Base-by-base conservation (phyloP, 1,140 invertebrate species). In the Spodoptera frugiperda region DNA sequence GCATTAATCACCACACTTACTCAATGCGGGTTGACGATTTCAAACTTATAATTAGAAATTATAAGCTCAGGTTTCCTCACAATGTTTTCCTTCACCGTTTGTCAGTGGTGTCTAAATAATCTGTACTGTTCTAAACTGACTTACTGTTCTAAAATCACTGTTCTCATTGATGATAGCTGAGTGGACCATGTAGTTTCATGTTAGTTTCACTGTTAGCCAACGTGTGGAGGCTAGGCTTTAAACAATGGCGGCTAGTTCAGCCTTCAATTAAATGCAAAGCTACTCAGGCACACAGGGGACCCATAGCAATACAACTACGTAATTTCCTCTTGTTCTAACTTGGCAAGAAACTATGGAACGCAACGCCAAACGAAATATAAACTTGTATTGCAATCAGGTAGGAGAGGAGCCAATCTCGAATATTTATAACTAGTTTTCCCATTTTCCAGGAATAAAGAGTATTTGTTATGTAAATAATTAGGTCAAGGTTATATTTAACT, bases 181-280 rank as follows among this genome's bases (percentile, higher is more conserved):
- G 14, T n/a, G n/a, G 48, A 33, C 33, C 30, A 33, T 53, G 21
- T 53, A 39, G 33, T 39, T 39, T 39, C 33, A 33, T 53, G 65
- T 53, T 51, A 51, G 71, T 51, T 15, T 14, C 21, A 19, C 14
- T n/a, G 44, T 15, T 65, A 53, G 25, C 9, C 8, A 15, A 25
- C 54, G 10, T 48, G 71, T 75, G 15, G 30, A 33, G 76, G 33
- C 33, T 39, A 70, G 70, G 53, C 67, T 76, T 76, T 65, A 73
- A 79, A 76, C 78, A 76, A 65, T 78, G 68, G 49, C 53, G 57
- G 78, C 67, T 59, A 46, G 59, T 48, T 33, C 71, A 77, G 48
- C 44, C 75, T 77, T 59, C 75, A 80, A 80, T 80, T 80, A 75
- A 80, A 70, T 80, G 78, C 74, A 76, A 76, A 68, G 67, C 65